These are phyloP conservation scores for Geodia barretti DNA, from an alignment of 37 sponge, comb jelly and placozoan genomes.

Conservation along the genomic window DNA sequence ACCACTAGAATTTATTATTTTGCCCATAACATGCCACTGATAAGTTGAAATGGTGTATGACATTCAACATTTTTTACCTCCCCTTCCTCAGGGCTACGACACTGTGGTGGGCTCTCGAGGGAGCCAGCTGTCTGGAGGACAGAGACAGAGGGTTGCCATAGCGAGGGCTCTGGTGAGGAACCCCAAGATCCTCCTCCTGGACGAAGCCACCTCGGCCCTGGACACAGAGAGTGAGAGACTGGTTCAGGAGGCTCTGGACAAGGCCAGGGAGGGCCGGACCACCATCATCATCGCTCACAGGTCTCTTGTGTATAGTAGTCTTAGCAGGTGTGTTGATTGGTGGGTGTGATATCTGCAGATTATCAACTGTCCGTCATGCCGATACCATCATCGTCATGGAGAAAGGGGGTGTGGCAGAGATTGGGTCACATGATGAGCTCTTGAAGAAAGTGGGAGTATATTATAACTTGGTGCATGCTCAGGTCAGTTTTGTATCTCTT, in stretches of 20 bases:
- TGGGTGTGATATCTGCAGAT: background rate
- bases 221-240: constrained; percentile 17
- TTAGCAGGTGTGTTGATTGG: too few relatives aligned
- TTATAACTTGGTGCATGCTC: constrained; percentile 71
- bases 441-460: constrained; percentile 65
- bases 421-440: constrained; percentile 57
- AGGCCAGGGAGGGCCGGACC: constrained; percentile 16
- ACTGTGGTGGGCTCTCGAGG: background rate
- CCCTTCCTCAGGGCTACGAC: background rate
- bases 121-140: background rate
- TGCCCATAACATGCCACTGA: too few relatives aligned
- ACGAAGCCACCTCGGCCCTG: constrained; percentile 24
- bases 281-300: constrained; percentile 33
- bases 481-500: constrained; percentile 27
- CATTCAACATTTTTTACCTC: too few relatives aligned
- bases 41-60: too few relatives aligned
- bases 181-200: constrained; percentile 8
- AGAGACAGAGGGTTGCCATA: background rate
- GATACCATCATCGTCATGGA: constrained; percentile 41
- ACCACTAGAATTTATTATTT: too few relatives aligned
- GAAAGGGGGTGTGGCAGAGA: constrained; percentile 47
- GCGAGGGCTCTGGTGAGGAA: constrained; percentile 11
- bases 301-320: too few relatives aligned
- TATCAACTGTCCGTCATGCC: constrained; percentile 66
- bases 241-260: constrained; percentile 28